phyloP scores from a whole-genome alignment of 2,113 vertebrate genomes.

The Sus scrofa region T2T-Sscrofa CM000817.6:109241501-109242000 shows the following conservation, averaged over 20 bases:
- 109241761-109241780: conserved; percentile 29
- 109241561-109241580: neutral
- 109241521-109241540: neutral
- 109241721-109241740: conserved; percentile 54
- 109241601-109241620: neutral
- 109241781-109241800: neutral
- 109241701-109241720: conserved; percentile 65
- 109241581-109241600: conserved; percentile 27
- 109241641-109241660: conserved; percentile 60
- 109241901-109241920: neutral
- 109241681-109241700: conserved; percentile 40
- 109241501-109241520: neutral
- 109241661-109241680: conserved; percentile 65
- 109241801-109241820: neutral
- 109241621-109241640: conserved; percentile 33
- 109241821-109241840: neutral
- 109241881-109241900: neutral
- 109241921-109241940: conserved; percentile 28
- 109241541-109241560: neutral
- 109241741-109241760: conserved; percentile 45
- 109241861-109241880: neutral
- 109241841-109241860: neutral
- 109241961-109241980: neutral
- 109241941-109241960: conserved; percentile 14
- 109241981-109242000: neutral